Base-by-base conservation (phyloP, 2,888 invertebrate genomes). In the Agrypnus murinus region DNA sequence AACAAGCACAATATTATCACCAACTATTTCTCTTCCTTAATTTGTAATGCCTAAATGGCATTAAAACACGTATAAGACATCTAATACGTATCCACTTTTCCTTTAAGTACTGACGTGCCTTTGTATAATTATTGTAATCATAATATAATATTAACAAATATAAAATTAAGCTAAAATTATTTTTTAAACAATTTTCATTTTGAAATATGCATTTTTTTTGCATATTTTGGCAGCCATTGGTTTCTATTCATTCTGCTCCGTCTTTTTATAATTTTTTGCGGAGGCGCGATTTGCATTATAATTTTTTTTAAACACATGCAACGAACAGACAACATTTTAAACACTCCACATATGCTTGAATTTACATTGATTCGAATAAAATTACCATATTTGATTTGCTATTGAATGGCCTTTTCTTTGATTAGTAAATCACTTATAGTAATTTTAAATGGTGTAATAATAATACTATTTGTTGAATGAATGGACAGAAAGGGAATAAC, bases 1-100 rank as follows among this genome's bases (percentile, higher is more conserved):
- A 72, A 69, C 50, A 72, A 72, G 69, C 69, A 72, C 69, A 72
- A 53, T 65, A 64, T 72, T 72, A 72, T 72, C 72, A 72, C 72
- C 68, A 66, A 66, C 71, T 71, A 62, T 65, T 69, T 25, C 45
- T 31, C 48, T n/a, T 65, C 69, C 40, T 57, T 38, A 53, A 17
- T 10, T 36, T 38, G 12, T 25, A n/a, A 53, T 50, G 60, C 53
- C 59, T 34, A 57, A 65, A 55, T 55, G 55, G 15, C 43, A 57
- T 17, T 58, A 36, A 64, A 36, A 53, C 38, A 64, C 50, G 63
- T 58, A 43, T 12, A 10, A 40, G n/a, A 40, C 36, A 14, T 38
- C 9, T 34, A 2, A 17, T 43, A 43, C 58, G 38, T 25, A 19
- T 12, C 19, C 38, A 50, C 10, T 14, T 57, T 43, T 57, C 25